Evolutionary conservation across 2,797 vertebrate genomes (phyloP), one percentile per base, ranked within the genome.

Genomic region (Halcyon chelicuti): DNA sequence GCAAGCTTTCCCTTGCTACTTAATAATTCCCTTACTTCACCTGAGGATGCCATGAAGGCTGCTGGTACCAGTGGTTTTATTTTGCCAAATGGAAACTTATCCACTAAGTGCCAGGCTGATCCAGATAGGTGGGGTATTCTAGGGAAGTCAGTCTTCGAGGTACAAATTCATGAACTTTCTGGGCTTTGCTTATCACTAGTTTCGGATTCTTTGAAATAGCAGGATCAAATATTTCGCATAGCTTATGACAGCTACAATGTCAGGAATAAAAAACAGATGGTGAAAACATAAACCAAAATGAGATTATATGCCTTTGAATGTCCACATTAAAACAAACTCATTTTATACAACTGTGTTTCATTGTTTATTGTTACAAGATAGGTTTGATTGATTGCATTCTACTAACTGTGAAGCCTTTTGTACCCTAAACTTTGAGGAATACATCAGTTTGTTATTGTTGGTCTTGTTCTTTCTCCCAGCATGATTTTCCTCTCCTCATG

Each of bases 331-430:
- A 96, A 73, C 66, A 97, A 96, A 91, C 65, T 87, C 60, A 71
- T 88, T 86, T 95, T 91, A 91, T 94, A 90, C 67, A 96, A 79
- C 93, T 65, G 40, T 9, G 2, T 67, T 62, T 82, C 76, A 44
- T 54, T 96, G 82, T 97, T 96, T 97, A 92, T 96, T 97, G 44
- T 97, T 92, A 61, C 79, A 96, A 95, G 91, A 87, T 86, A 94
- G 75, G 93, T 84, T 87, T 85, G 68, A 91, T 51, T 90, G 79
- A 91, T 93, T 7, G 1, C 35, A 60, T 79, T 92, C 73, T 93
- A 60, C 95, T 92, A 93, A 85, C 88, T 94, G 93, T 88, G 95
- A 96, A 97, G 93, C 94, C 88, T 96, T 97, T 95, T 97, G 82
- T 91, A 95, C 88, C 66, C 76, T 94, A 95, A 89, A 84, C 87